phyloP scores from a whole-genome alignment of 2,888 invertebrate genomes.

The Sminthurinus aureus region DNA sequence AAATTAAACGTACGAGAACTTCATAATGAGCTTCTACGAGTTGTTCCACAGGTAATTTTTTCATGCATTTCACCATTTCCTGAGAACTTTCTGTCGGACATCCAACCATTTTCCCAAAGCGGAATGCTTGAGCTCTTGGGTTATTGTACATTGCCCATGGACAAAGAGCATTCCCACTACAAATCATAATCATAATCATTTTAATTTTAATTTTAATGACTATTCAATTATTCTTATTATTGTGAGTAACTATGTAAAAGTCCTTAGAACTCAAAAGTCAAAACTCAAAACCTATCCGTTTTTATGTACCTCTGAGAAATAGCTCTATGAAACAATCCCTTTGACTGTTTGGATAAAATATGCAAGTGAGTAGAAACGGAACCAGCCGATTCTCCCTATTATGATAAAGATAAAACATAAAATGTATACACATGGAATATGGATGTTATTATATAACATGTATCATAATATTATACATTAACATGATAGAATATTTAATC shows the following conservation, averaged over 20 bases:
- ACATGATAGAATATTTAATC: neutral
- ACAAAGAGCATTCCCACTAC: neutral
- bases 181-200: neutral
- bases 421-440: neutral
- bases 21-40: slow-evolving; percentile 6
- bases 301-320: neutral
- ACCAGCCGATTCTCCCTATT: neutral
- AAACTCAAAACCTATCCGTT: neutral
- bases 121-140: neutral
- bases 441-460: neutral
- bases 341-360: neutral
- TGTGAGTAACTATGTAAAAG: neutral
- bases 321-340: neutral
- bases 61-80: neutral
- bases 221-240: neutral
- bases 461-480: neutral
- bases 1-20: neutral
- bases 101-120: neutral
- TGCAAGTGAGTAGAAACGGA: neutral
- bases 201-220: neutral
- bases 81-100: neutral
- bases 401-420: neutral
- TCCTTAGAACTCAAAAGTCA: neutral
- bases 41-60: neutral
- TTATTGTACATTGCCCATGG: neutral